These are phyloP conservation scores for Oligia strigilis DNA, from an alignment of 2,888 invertebrate genomes.

Conservation along the genomic window DNA sequence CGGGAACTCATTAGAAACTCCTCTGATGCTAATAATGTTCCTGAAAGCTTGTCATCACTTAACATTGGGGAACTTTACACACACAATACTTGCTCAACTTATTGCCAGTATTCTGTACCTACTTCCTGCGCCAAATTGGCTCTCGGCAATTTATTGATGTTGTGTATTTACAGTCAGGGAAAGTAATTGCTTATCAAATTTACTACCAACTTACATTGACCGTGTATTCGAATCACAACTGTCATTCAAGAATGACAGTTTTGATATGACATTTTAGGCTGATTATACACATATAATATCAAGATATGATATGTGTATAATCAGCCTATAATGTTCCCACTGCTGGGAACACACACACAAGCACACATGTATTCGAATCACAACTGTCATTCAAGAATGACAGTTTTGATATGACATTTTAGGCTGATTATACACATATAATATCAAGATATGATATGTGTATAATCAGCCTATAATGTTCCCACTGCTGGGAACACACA, in stretches of 20 bases:
- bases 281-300: no score
- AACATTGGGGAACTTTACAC: background rate
- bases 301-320: background rate
- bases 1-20: conserved; percentile 1
- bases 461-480: no score
- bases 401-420: background rate
- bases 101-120: background rate
- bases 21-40: background rate
- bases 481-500: no score
- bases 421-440: no score
- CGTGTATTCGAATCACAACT: background rate
- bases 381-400: background rate
- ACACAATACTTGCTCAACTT: background rate
- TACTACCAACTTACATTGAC: background rate
- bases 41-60: conserved; percentile 3
- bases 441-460: background rate
- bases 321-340: no score
- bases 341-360: no score
- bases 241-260: background rate
- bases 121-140: background rate
- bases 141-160: background rate
- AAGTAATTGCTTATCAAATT: background rate
- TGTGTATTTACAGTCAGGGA: background rate
- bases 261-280: background rate
- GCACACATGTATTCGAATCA: background rate